A percentile compares a stretch with the other conserved stretches of the same genome.
phyloP scores from a whole-genome alignment of 1,140 invertebrate genomes.

The Papilio glaucus region DNA sequence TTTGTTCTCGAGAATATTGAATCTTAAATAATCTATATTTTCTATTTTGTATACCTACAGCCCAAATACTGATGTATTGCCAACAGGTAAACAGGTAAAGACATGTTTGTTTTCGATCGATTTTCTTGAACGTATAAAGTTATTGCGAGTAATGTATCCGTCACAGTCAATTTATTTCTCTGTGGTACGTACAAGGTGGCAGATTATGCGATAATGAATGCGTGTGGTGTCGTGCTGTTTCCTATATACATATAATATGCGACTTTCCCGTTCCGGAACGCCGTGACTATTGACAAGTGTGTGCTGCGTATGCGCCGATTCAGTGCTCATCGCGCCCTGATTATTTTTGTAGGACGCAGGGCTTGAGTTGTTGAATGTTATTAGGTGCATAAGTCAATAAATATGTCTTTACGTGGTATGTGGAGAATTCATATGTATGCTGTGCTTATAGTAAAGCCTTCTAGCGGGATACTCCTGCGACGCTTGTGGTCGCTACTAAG shows the following conservation, averaged over 20 bases:
- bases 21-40: no score
- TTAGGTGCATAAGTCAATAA: not conserved
- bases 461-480: no score
- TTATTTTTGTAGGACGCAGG: slow-evolving; percentile 40
- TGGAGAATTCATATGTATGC: no score
- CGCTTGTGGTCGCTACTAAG: no score
- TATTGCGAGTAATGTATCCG: not conserved
- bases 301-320: slow-evolving; percentile 56
- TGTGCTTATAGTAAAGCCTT: no score
- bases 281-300: slow-evolving; percentile 58
- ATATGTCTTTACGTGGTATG: no score
- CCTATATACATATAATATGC: slow-evolving; percentile 34
- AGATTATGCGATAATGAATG: slow-evolving; percentile 39
- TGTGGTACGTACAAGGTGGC: not conserved
- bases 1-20: no score
- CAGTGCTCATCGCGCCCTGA: slow-evolving; percentile 53
- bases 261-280: slow-evolving; percentile 74
- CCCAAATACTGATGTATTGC: no score
- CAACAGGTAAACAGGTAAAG: no score
- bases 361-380: not conserved
- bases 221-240: slow-evolving; percentile 37
- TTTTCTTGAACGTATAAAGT: not conserved
- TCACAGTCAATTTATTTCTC: slow-evolving; percentile 28
- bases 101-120: not conserved
- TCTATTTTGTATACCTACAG: no score